These are phyloP conservation scores for Azemiops feae DNA, from an alignment of 2,113 vertebrate genomes.

Conservation along the genomic window DNA sequence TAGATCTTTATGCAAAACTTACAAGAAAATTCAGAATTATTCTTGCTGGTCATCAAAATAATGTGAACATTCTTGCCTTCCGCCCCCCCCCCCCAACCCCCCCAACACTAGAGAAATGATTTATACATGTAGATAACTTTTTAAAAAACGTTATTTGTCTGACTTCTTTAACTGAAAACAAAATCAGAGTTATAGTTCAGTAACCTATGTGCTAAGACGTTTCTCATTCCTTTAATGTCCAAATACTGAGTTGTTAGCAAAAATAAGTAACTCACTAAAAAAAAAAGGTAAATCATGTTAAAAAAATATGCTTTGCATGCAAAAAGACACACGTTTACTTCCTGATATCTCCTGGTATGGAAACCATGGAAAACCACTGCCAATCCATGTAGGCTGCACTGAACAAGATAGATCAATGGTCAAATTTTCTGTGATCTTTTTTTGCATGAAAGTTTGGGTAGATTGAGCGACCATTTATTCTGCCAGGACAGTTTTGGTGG, in stretches of 20 bases:
- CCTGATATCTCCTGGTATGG: neutral
- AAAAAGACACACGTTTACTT: neutral
- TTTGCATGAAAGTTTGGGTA: neutral
- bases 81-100: fast-evolving
- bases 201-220: neutral
- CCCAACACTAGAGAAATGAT: neutral
- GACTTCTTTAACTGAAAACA: neutral
- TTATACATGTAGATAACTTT: neutral
- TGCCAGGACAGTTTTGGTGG: neutral
- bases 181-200: neutral
- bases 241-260: neutral
- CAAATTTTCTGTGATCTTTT: neutral
- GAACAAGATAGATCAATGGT: neutral
- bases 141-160: neutral
- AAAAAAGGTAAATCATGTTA: neutral
- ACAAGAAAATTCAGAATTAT: neutral
- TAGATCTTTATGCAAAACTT: neutral
- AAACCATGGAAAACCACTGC: neutral
- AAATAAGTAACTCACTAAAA: neutral
- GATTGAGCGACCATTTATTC: neutral
- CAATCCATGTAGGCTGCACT: neutral
- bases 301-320: neutral
- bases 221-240: neutral
- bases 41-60: neutral
- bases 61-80: too few relatives aligned